Base-by-base conservation (phyloP, 2,113 vertebrate genomes). In the Elephantulus edwardii region DNA sequence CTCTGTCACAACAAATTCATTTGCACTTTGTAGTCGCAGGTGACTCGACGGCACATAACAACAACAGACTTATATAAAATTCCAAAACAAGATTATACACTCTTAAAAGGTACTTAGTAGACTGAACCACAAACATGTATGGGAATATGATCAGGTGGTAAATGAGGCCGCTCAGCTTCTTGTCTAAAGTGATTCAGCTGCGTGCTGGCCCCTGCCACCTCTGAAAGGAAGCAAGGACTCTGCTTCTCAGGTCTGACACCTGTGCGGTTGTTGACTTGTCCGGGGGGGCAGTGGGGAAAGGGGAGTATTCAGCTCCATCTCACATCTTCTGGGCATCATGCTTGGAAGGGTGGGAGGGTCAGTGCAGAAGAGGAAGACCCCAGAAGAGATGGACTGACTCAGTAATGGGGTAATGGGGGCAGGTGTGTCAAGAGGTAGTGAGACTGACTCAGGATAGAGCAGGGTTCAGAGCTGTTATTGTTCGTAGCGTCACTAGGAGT, bases 291-390 rank as follows among this genome's bases (percentile, higher is more conserved):
- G 13, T 20, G 12, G n/a, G n/a, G 8, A 42, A 19, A 4, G 50
- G 22, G 5, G 3, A 8, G 2, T 9, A 1, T 10, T 5, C 8
- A 9, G 30, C 48, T 76, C 5, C 0, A 2, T 4, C 5, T 46
- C n/a, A n/a, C n/a, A n/a, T n/a, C n/a, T n/a, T n/a, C n/a, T n/a
- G n/a, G n/a, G n/a, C n/a, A n/a, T n/a, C n/a, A n/a, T n/a, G n/a
- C n/a, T n/a, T n/a, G n/a, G n/a, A n/a, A n/a, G n/a, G n/a, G n/a
- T n/a, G n/a, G n/a, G n/a, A n/a, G n/a, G n/a, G n/a, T n/a, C n/a
- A n/a, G n/a, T n/a, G n/a, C n/a, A n/a, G n/a, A n/a, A n/a, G n/a
- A n/a, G n/a, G n/a, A n/a, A n/a, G n/a, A n/a, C n/a, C n/a, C n/a
- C n/a, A n/a, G n/a, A n/a, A n/a, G n/a, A n/a, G n/a, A n/a, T n/a